Percentiles rank a stretch among this genome's conserved stretches.
Conservation (phyloP, 2,113 vertebrate species). For the Daboia siamensis region DNA sequence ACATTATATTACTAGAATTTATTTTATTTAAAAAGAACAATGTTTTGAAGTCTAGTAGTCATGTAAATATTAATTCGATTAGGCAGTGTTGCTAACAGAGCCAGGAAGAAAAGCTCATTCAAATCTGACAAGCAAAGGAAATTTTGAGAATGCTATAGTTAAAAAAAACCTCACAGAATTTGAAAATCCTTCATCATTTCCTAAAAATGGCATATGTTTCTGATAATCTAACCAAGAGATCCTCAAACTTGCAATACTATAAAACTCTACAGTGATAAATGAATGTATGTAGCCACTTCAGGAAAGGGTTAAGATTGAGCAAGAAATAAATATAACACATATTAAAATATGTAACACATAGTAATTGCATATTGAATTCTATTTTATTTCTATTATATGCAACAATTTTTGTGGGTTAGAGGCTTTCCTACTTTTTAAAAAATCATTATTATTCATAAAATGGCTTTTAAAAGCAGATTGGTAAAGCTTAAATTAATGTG, state of each 20-base stretch:
- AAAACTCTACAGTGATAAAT: background rate
- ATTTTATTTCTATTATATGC: background rate
- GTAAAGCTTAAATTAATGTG: slow-evolving; percentile 39
- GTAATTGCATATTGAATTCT: slow-evolving; percentile 24
- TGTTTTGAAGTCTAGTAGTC: background rate
- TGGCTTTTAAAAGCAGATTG: slow-evolving; percentile 9
- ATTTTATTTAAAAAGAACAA: background rate
- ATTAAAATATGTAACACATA: background rate
- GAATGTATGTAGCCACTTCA: background rate
- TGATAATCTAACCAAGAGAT: background rate
- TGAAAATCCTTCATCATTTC: background rate
- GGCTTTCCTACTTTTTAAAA: slow-evolving; percentile 8
- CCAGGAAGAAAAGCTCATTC: background rate
- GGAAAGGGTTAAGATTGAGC: background rate
- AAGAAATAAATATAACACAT: background rate
- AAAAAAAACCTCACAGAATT: background rate
- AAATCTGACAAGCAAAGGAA: background rate
- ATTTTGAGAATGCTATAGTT: background rate
- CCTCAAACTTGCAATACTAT: background rate
- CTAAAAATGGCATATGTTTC: background rate
- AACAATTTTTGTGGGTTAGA: slow-evolving; percentile 28
- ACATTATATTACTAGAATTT: background rate
- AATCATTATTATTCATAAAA: slow-evolving; percentile 32
- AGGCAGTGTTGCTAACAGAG: background rate
- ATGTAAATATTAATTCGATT: background rate